Evolutionary conservation across 1,140 invertebrate genomes (phyloP), one percentile per base, ranked within the genome.

Genomic region (Conopomorpha cramerella): DNA sequence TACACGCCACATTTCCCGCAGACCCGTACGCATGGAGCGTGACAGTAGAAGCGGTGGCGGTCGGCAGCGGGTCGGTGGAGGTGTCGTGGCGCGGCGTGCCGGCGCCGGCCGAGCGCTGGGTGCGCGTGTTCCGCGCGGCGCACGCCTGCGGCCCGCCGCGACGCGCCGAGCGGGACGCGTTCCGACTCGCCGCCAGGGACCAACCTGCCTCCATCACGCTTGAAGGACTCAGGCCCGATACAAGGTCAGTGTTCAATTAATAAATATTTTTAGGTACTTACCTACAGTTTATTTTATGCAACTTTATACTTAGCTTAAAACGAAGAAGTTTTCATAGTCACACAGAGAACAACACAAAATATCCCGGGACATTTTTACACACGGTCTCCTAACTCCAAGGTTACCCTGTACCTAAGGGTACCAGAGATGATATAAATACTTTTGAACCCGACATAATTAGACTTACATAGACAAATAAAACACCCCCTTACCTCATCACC

Each of bases 11-110:
- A n/a, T n/a, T n/a, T 23, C 19, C 19, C 19, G 10, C 48, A 68
- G 88, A 92, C 77, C 86, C 88, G 0, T 95, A 92, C 53, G 86
- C 86, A 34, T 94, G 93, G 71, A 83, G 89, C 35, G 85, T 95
- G 2, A 81, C 79, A 16, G 80, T 94, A 0, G 86, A 89, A 41
- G 84, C 90, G 0, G 84, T 85, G 15, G 82, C 84, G 34, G 83
- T 93, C 2, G 90, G 89, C 48, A 81, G 87, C 0, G 85, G 83
- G 19, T 88, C 86, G 11, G 86, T 90, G 1, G 88, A 91, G 51
- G 80, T 95, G 1, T 82, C 81, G 1, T 93, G 91, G 89, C 85
- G 77, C 30, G 92, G 92, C 3, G 85, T 95, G 0, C 91, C 92
- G 2, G 85, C 88, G 53, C 92, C 92, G 0, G 86, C 92, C 44